phyloP scores from a whole-genome alignment of 2,888 invertebrate genomes.

The Eristalis tenax region DNA sequence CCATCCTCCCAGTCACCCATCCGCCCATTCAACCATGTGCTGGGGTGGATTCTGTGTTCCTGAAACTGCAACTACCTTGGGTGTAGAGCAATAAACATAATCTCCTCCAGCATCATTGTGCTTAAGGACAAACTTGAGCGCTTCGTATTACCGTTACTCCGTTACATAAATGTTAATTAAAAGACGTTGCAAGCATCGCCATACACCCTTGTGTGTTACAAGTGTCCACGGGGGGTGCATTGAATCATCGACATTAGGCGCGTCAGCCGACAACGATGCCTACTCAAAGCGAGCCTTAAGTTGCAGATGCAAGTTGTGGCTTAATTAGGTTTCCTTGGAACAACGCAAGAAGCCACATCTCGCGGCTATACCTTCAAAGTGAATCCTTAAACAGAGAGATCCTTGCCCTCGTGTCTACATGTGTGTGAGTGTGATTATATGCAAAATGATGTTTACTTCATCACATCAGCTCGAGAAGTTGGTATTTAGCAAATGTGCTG shows the following conservation, averaged over 20 bases:
- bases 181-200: slow-evolving; percentile 44
- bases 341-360: slow-evolving; percentile 30
- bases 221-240: background rate
- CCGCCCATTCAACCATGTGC: background rate
- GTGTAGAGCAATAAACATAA: slow-evolving; percentile 66
- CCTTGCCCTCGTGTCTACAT: slow-evolving; percentile 1
- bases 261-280: slow-evolving; percentile 4
- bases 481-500: background rate
- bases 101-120: slow-evolving; percentile 62
- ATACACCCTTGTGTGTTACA: background rate
- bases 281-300: slow-evolving; percentile 12
- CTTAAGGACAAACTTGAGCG: slow-evolving; percentile 65
- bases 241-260: slow-evolving; percentile 9
- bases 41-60: slow-evolving; percentile 33
- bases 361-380: slow-evolving; percentile 39
- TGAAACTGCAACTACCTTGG: slow-evolving; percentile 48
- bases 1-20: slow-evolving; percentile 2
- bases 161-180: slow-evolving; percentile 69
- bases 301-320: slow-evolving; percentile 30
- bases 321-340: slow-evolving; percentile 62
- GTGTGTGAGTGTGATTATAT: background rate
- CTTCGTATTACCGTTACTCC: slow-evolving; percentile 40
- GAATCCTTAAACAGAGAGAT: slow-evolving; percentile 38
- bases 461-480: slow-evolving; percentile 23
- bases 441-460: slow-evolving; percentile 25